These are phyloP conservation scores for Semotilus atromaculatus DNA, from an alignment of 2,797 vertebrate genomes.

Conservation along the genomic window DNA sequence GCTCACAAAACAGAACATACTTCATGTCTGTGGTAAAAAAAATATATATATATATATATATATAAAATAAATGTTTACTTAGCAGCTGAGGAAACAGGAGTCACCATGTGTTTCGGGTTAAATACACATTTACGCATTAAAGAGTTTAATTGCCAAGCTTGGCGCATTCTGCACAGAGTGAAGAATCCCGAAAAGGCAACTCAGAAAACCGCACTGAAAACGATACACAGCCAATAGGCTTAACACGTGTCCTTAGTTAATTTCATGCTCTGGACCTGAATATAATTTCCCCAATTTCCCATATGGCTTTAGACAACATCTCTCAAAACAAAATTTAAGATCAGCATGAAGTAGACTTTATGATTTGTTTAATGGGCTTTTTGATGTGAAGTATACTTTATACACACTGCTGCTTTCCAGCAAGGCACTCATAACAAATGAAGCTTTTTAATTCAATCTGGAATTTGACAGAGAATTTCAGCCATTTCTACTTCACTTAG, in stretches of 20 bases:
- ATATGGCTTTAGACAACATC: slow-evolving; percentile 85
- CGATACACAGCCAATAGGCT: slow-evolving; percentile 75
- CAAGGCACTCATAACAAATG: slow-evolving; percentile 81
- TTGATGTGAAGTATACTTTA: slow-evolving; percentile 85
- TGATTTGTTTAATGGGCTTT: slow-evolving; percentile 83
- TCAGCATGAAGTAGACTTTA: slow-evolving; percentile 79
- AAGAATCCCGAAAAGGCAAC: slow-evolving; percentile 75
- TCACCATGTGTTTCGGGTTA: slow-evolving; percentile 88
- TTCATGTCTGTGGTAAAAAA: slow-evolving; percentile 61
- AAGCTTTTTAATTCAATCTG: slow-evolving; percentile 80
- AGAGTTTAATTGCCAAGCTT: slow-evolving; percentile 80
- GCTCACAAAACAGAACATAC: slow-evolving; percentile 20
- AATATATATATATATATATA: slow-evolving; percentile 50
- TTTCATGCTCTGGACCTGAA: slow-evolving; percentile 84
- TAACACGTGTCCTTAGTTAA: slow-evolving; percentile 88
- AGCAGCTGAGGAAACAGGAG: slow-evolving; percentile 90
- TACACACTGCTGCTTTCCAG: slow-evolving; percentile 80
- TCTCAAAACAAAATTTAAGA: slow-evolving; percentile 82
- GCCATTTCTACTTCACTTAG: slow-evolving; percentile 54
- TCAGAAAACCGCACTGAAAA: slow-evolving; percentile 75
- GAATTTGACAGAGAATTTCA: slow-evolving; percentile 66
- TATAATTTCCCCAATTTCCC: slow-evolving; percentile 91
- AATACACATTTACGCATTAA: slow-evolving; percentile 83
- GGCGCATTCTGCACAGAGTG: slow-evolving; percentile 62
- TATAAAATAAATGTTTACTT: slow-evolving; percentile 85